phyloP scores from a whole-genome alignment of 2,797 vertebrate species.

The Enteromius thamalakanensis region DNA sequence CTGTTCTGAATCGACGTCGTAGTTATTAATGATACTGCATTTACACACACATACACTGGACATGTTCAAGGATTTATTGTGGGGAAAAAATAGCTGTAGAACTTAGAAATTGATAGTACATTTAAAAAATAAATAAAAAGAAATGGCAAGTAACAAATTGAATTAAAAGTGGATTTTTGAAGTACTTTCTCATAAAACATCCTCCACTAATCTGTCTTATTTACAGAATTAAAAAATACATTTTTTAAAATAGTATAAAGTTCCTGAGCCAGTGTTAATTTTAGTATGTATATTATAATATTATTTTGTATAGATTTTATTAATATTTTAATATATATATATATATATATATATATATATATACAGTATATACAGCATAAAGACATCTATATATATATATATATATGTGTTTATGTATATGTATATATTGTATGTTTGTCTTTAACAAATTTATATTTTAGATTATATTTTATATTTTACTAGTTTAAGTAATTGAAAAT shows the following conservation, averaged over 20 bases:
- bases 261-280: not conserved
- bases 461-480: not conserved
- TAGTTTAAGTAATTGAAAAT: not conserved
- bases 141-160: not conserved
- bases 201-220: not conserved
- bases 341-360: too few relatives aligned
- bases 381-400: too few relatives aligned
- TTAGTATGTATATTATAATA: too few relatives aligned
- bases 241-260: too few relatives aligned
- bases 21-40: not conserved
- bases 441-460: not conserved
- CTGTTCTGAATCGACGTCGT: not conserved
- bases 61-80: conserved; percentile 9
- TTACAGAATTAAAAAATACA: too few relatives aligned
- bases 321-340: too few relatives aligned
- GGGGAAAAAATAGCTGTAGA: not conserved
- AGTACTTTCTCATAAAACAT: not conserved
- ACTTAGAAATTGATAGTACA: not conserved
- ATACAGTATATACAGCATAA: not conserved
- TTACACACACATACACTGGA: not conserved
- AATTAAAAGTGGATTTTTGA: not conserved
- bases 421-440: not conserved
- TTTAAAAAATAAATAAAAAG: not conserved
- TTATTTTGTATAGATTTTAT: too few relatives aligned
- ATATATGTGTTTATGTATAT: too few relatives aligned